These are phyloP conservation scores for Crotalus tigris DNA, from an alignment of 2,113 vertebrate genomes.

Conservation along the genomic window DNA sequence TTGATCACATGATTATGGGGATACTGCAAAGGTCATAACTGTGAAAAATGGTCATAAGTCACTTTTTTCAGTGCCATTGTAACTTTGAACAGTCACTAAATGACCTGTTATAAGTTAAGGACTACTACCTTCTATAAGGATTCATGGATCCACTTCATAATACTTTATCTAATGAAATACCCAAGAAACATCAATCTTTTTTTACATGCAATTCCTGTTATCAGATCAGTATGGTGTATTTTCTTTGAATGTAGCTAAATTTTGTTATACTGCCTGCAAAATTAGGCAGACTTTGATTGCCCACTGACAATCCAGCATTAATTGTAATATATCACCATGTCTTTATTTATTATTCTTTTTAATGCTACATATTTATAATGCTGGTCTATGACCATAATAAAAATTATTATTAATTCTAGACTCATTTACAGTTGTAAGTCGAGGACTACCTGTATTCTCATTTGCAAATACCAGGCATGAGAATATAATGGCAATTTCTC, in stretches of 20 bases:
- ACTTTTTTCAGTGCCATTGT: too few relatives aligned
- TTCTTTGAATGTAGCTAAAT: not conserved
- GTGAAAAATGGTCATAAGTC: too few relatives aligned
- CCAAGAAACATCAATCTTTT: not conserved
- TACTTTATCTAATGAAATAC: not conserved
- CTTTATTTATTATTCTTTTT: not conserved
- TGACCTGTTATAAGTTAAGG: too few relatives aligned
- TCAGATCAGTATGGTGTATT: not conserved
- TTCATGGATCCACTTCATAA: not conserved
- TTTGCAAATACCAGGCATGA: not conserved
- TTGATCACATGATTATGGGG: too few relatives aligned
- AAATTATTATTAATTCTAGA: not conserved
- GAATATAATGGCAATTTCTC: not conserved
- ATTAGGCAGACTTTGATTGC: not conserved
- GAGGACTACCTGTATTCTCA: not conserved
- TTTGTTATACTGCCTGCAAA: not conserved
- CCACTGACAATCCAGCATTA: not conserved
- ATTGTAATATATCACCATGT: not conserved
- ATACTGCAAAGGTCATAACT: too few relatives aligned
- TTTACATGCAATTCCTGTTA: not conserved
- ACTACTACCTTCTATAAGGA: not conserved
- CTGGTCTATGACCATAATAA: not conserved
- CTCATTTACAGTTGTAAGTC: not conserved
- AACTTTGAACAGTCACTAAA: too few relatives aligned
- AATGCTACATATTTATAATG: not conserved